Evolutionary conservation across 2,113 vertebrate species (phyloP).

Genomic region (Prunella himalayana): DNA sequence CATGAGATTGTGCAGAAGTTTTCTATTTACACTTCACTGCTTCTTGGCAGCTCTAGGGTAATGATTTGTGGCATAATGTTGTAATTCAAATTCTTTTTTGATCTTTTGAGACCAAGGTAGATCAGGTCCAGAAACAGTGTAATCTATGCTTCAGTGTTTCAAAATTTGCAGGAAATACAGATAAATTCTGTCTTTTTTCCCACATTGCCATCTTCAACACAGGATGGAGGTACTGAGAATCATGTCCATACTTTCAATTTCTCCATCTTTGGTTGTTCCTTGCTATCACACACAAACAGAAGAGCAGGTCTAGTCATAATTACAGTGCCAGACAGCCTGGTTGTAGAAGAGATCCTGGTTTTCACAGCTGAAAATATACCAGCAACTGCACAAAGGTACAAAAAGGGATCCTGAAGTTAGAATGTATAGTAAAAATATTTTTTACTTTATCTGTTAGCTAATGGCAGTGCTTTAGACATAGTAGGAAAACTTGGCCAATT

Average conservation of each 20-base stretch:
- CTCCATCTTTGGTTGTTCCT: not conserved
- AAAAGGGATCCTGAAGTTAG: not conserved
- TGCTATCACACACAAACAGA: not conserved
- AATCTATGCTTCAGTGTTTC: not conserved
- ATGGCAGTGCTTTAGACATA: not conserved
- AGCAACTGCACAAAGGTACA: not conserved
- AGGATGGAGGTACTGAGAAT: not conserved
- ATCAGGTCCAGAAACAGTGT: not conserved
- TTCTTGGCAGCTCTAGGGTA: not conserved
- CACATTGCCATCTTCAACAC: not conserved
- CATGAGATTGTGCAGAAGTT: not conserved
- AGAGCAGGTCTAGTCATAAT: not conserved
- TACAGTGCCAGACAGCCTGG: not conserved
- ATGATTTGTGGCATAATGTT: not conserved
- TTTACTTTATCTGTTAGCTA: not conserved
- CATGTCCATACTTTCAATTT: not conserved
- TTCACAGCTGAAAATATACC: not conserved
- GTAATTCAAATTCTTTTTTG: not conserved
- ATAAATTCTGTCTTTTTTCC: not conserved
- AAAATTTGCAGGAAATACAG: not conserved
- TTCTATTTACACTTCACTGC: not conserved
- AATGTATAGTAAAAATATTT: not conserved
- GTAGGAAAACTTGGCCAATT: not conserved
- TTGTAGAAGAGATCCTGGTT: not conserved
- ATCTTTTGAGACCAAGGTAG: not conserved